phyloP scores from a whole-genome alignment of 1,140 invertebrate species.

The Plectrocnemia conspersa region DNA sequence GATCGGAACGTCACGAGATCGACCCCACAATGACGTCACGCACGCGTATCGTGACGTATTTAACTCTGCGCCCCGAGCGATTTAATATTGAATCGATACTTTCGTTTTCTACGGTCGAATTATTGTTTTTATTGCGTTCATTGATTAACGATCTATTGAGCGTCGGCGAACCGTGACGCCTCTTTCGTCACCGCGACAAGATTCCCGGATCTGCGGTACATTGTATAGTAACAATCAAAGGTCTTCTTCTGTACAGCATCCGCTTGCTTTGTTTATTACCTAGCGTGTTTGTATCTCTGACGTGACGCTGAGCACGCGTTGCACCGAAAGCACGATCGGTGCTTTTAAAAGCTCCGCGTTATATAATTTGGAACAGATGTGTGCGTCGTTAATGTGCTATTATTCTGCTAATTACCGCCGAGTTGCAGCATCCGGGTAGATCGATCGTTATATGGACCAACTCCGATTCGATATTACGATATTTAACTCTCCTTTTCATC shows the following conservation, averaged over 20 bases:
- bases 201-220: slow-evolving; percentile 11
- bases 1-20: no score
- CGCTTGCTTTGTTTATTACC: slow-evolving; percentile 1
- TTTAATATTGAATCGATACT: no score
- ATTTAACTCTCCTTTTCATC: no score
- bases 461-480: no score
- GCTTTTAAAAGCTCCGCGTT: neutral
- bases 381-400: no score
- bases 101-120: neutral
- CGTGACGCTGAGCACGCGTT: neutral
- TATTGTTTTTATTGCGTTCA: neutral
- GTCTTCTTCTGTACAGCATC: slow-evolving; percentile 9
- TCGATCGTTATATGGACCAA: no score
- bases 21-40: neutral
- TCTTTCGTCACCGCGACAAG: slow-evolving; percentile 8
- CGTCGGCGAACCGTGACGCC: no score
- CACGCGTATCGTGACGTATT: neutral
- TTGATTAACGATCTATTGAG: no score
- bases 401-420: no score
- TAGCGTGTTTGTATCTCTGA: neutral
- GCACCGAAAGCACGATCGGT: neutral
- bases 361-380: no score
- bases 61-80: neutral
- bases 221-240: slow-evolving; percentile 12
- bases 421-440: no score